Evolutionary conservation across 2,797 vertebrate species (phyloP).

Genomic region (Salarias fasciatus): DNA sequence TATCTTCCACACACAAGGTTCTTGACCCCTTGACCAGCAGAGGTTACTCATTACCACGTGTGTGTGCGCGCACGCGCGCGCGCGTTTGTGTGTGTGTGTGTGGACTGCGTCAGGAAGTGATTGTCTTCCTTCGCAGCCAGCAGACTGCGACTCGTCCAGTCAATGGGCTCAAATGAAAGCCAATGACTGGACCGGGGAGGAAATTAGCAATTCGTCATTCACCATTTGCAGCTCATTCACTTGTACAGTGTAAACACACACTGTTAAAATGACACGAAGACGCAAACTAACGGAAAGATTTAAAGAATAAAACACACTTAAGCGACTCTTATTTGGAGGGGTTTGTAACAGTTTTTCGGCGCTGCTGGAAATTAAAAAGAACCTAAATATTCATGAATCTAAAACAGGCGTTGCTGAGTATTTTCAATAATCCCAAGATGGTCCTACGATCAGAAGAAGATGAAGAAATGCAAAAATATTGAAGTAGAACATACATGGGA

Average conservation of each 20-base stretch:
- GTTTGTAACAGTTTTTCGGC: constrained; percentile 44
- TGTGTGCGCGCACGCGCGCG: constrained; percentile 23
- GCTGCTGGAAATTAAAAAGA: constrained; percentile 25
- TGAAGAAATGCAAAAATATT: not conserved
- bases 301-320: constrained; percentile 4
- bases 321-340: constrained; percentile 21
- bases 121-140: constrained; percentile 50
- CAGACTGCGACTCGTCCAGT: constrained; percentile 58
- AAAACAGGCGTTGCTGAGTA: constrained; percentile 38
- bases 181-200: constrained; percentile 38
- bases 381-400: constrained; percentile 48
- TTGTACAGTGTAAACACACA: not conserved
- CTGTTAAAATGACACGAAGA: constrained; percentile 19
- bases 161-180: constrained; percentile 55
- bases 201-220: constrained; percentile 61
- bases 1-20: constrained; percentile 70
- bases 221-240: constrained; percentile 55
- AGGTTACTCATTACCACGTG: constrained; percentile 73
- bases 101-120: constrained; percentile 36
- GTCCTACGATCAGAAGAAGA: constrained; percentile 25
- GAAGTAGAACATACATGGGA: constrained; percentile 12
- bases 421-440: constrained; percentile 30
- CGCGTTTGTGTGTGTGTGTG: constrained; percentile 14
- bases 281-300: constrained; percentile 8
- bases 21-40: constrained; percentile 65